phyloP scores from a whole-genome alignment of 1,140 invertebrate genomes.

The Pentalonia nigronervosa region DNA sequence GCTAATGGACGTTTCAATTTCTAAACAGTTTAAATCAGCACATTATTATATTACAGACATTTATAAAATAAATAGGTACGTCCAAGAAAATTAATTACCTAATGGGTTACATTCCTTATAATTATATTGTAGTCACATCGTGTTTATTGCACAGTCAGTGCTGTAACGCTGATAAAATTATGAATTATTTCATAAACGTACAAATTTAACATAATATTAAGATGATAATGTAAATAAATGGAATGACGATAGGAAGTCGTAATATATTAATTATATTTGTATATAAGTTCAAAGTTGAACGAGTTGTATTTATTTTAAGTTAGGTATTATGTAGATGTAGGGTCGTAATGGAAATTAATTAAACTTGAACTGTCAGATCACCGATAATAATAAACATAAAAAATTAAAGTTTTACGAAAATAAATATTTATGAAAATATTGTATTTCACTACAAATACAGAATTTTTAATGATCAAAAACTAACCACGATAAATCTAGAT shows the following conservation, averaged over 20 bases:
- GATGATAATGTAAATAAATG: background rate
- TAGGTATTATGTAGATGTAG: background rate
- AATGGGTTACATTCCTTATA: background rate
- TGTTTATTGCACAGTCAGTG: background rate
- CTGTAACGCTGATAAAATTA: background rate
- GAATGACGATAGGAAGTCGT: background rate
- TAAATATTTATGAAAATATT: background rate
- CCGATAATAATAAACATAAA: background rate
- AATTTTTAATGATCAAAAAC: background rate
- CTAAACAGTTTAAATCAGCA: background rate
- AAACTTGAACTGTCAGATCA: background rate
- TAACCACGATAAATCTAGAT: background rate
- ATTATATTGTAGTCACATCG: background rate
- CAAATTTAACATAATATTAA: background rate
- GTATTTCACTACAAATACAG: background rate
- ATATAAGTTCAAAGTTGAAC: background rate
- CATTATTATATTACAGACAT: background rate
- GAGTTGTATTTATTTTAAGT: background rate
- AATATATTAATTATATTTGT: background rate
- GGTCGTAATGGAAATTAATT: background rate
- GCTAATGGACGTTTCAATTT: background rate
- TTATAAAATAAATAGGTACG: no score
- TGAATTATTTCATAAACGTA: background rate
- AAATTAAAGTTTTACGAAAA: background rate
- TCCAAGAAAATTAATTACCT: background rate